Percentiles rank a stretch among this genome's conserved stretches.
Evolutionary conservation across 30 jellyfish, hydroid and myxozoan genomes (phyloP).

Genomic region (Mastigias papua): DNA sequence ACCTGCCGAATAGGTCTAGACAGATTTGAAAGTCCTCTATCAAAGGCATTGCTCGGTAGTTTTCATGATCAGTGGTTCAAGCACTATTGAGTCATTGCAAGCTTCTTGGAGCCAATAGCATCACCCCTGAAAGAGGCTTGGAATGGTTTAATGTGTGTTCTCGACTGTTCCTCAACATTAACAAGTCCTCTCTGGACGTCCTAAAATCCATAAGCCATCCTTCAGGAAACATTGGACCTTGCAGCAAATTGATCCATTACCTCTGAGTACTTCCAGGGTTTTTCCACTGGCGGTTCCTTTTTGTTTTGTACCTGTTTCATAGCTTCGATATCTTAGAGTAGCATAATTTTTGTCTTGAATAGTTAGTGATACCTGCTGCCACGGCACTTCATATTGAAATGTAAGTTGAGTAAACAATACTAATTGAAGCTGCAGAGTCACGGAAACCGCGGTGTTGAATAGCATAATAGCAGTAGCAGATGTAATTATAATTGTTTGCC

Average conservation of each 20-base stretch:
- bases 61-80: background rate
- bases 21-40: conserved; percentile 6
- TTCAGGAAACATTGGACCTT: conserved; percentile 28
- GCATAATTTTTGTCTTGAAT: conserved; percentile 20
- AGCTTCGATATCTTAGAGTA: conserved; percentile 1
- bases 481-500: background rate
- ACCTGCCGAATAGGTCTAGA: conserved; percentile 32
- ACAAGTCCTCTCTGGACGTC: conserved; percentile 29
- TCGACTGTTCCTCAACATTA: conserved; percentile 11
- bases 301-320: conserved; percentile 23
- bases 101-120: no score
- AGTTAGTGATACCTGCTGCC: background rate
- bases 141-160: conserved; percentile 18
- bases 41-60: conserved; percentile 21
- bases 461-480: background rate
- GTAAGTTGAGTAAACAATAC: background rate
- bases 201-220: conserved; percentile 31
- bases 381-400: background rate
- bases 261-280: conserved; percentile 42
- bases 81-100: no score
- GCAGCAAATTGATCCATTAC: conserved; percentile 22
- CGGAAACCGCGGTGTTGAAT: background rate
- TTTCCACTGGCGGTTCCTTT: conserved; percentile 20
- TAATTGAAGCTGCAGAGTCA: no score
- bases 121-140: conserved; percentile 19